These are phyloP conservation scores for Uria lomvia DNA, from an alignment of 2,113 vertebrate genomes.

Conservation along the genomic window DNA sequence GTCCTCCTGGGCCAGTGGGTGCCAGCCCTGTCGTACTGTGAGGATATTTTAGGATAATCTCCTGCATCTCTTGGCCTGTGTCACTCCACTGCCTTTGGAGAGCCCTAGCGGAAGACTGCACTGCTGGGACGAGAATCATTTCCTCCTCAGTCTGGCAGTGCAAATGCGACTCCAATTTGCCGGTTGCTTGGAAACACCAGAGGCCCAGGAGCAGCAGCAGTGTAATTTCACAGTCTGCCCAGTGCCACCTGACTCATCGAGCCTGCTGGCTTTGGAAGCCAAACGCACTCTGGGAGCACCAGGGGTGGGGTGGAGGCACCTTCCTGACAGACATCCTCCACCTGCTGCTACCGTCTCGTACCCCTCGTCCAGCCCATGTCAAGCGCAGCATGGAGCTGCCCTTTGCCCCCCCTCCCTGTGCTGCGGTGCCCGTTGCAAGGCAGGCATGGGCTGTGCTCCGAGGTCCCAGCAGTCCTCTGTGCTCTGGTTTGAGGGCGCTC, in stretches of 20 bases:
- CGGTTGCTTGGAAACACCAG: neutral
- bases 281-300: neutral
- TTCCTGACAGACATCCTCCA: neutral
- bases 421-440: neutral
- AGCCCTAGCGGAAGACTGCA: neutral
- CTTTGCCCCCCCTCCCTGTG: neutral
- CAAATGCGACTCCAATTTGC: neutral
- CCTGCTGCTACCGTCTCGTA: neutral
- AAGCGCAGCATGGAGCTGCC: neutral
- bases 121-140: neutral
- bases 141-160: neutral
- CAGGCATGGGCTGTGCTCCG: neutral
- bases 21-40: neutral
- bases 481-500: neutral
- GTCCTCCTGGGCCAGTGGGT: neutral
- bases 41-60: neutral
- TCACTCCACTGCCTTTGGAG: neutral
- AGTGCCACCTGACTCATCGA: neutral
- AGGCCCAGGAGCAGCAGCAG: neutral
- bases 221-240: neutral
- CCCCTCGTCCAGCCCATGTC: neutral
- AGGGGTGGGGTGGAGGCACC: too few relatives aligned
- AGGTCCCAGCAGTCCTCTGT: neutral
- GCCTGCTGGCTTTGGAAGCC: neutral
- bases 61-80: neutral